A percentile compares a stretch with the other conserved stretches of the same genome.
These are phyloP conservation scores for Scortum barcoo DNA, from an alignment of 2,113 vertebrate species.

Conservation along the genomic window DNA sequence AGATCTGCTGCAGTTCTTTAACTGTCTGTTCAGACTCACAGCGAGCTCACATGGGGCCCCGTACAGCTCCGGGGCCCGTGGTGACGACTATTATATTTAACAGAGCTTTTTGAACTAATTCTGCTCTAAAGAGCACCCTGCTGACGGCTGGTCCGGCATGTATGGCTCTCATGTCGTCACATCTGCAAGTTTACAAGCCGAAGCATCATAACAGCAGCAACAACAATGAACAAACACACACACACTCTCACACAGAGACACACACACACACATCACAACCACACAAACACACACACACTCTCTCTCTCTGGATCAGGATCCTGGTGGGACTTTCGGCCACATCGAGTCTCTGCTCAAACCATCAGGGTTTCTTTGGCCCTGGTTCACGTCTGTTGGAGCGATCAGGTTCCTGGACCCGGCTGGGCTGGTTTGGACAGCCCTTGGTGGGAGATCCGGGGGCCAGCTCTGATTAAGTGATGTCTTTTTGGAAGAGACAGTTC, in stretches of 20 bases:
- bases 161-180: constrained; percentile 32
- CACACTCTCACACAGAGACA: neutral
- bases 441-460: constrained; percentile 59
- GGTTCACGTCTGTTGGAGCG: constrained; percentile 65
- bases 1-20: constrained; percentile 20
- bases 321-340: constrained; percentile 29
- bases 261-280: constrained; percentile 12
- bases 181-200: constrained; percentile 19
- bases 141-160: constrained; percentile 6
- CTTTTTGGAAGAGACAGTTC: constrained; percentile 61
- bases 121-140: constrained; percentile 12
- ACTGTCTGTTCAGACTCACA: constrained; percentile 17
- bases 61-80: neutral
- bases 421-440: constrained; percentile 49
- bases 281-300: neutral
- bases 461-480: constrained; percentile 78
- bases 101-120: constrained; percentile 40
- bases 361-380: constrained; percentile 62
- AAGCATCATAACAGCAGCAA: neutral
- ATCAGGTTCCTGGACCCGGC: constrained; percentile 69
- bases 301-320: constrained; percentile 28
- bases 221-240: constrained; percentile 15
- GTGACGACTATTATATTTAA: constrained; percentile 30
- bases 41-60: constrained; percentile 22
- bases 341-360: constrained; percentile 53